phyloP scores from a whole-genome alignment of 2,797 vertebrate genomes.

The Dromococcyx pavoninus region DNA sequence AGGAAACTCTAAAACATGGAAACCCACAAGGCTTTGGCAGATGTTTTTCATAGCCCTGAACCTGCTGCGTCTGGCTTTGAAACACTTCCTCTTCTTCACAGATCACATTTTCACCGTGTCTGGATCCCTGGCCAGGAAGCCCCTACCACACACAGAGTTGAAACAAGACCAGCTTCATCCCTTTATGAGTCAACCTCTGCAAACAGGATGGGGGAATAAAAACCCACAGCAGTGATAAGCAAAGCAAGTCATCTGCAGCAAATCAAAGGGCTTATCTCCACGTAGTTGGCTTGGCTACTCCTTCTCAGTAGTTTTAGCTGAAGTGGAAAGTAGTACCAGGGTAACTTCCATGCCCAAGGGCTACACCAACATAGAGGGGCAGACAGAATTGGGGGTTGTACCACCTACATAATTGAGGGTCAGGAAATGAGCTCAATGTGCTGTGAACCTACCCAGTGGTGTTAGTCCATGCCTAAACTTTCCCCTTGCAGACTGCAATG shows the following conservation, averaged over 20 bases:
- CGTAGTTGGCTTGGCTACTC: not conserved
- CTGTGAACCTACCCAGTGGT: not conserved
- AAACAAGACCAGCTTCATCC: not conserved
- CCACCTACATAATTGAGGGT: not conserved
- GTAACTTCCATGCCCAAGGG: rapidly evolving
- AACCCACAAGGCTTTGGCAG: not conserved
- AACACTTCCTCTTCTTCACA: not conserved
- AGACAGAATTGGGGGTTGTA: rapidly evolving
- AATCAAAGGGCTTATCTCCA: not conserved
- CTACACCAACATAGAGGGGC: not conserved
- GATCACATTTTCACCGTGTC: not conserved
- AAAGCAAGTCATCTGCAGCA: not conserved
- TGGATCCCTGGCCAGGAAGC: not conserved
- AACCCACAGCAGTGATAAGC: not conserved
- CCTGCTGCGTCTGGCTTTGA: not conserved
- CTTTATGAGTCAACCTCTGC: not conserved
- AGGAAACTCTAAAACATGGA: not conserved
- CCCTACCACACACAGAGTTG: not conserved
- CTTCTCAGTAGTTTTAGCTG: not conserved
- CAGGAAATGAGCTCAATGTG: rapidly evolving
- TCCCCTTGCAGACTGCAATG: not conserved
- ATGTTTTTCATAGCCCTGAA: not conserved
- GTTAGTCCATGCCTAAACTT: not conserved
- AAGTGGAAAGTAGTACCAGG: not conserved
- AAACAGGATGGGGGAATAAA: not conserved